Base-by-base conservation (phyloP, 2,797 vertebrate species). In the Hozukius guyotensis region DNA sequence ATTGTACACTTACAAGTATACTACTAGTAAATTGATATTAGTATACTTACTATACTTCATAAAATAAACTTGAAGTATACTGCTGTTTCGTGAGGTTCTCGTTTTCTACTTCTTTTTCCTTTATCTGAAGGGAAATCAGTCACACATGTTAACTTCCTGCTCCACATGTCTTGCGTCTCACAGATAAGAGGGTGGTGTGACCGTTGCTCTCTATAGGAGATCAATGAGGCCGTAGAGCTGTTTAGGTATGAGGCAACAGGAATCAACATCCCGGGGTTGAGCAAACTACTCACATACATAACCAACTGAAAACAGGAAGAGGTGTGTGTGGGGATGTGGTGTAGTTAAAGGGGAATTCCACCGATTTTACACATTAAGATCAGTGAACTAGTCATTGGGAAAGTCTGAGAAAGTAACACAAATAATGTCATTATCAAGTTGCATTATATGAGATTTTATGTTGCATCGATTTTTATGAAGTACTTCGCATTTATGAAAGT, bases 291-390 rank as follows among this genome's bases (percentile, higher is more conserved):
- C 59, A 70, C 63, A 80, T 76, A 80, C 46, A 75, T 80, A 84
- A 87, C 84, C 72, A 84, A 93, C 92, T 20, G 82, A 92, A 92
- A 94, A 90, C 90, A 94, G 92, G 91, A 94, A 93, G 90, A 78
- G 75, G 78, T 46, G 61, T 62, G 64, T 68, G 55, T 14, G 55
- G 11, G 55, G n/a, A 9, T 32, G 38, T 12, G 24, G 42, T 65
- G 36, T 5, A 78, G 71, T 77, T 83, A 66, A 88, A 90, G 90
- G 92, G 92, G 78, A 91, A 84, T 86, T 92, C 89, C 90, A 80
- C n/a, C 4, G 1, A 32, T 66, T 80, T 86, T 78, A 86, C 55
- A 85, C 56, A 80, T 75, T 5, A 8, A 83, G 67, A 72, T 75
- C 46, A 72, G 66, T 81, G 42, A 75, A 72, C 65, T 49, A 74